These are phyloP conservation scores for Ctenochaetus hawaiiensis DNA, from an alignment of 2,797 vertebrate genomes.

Conservation along the genomic window DNA sequence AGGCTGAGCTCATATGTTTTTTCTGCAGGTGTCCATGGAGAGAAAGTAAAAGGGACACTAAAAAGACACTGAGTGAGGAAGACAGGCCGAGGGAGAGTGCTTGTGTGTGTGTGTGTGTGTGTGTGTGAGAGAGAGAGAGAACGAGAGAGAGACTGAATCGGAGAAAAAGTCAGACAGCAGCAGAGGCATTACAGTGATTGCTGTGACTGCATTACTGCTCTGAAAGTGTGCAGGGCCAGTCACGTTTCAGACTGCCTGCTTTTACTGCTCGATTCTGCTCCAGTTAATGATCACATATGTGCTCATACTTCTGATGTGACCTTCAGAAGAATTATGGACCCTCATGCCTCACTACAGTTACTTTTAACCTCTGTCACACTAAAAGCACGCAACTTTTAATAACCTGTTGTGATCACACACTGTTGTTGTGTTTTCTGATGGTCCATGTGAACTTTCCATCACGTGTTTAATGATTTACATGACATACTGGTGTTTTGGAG, in stretches of 20 bases:
- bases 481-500: constrained; percentile 50
- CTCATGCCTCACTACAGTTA: not conserved
- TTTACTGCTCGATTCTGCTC: constrained; percentile 8
- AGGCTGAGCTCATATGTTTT: constrained; percentile 35
- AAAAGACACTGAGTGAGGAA: not conserved
- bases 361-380: not conserved
- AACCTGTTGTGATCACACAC: constrained; percentile 28
- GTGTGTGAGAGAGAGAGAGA: not conserved
- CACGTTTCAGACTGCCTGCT: constrained; percentile 6
- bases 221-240: constrained; percentile 15
- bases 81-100: not conserved
- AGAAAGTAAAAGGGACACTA: not conserved
- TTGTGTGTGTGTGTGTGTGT: too few species aligned
- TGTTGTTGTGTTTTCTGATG: not conserved
- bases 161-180: not conserved
- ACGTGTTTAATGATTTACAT: constrained; percentile 49
- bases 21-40: constrained; percentile 33
- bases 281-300: constrained; percentile 30
- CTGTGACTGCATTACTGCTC: too few species aligned
- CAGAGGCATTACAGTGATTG: not conserved
- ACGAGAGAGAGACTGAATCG: not conserved
- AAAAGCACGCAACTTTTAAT: not conserved
- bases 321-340: not conserved
- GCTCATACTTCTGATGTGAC: constrained; percentile 7
- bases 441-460: constrained; percentile 22